Base-by-base conservation (phyloP, 1,140 invertebrate genomes). In the Heterodera carotae region DNA sequence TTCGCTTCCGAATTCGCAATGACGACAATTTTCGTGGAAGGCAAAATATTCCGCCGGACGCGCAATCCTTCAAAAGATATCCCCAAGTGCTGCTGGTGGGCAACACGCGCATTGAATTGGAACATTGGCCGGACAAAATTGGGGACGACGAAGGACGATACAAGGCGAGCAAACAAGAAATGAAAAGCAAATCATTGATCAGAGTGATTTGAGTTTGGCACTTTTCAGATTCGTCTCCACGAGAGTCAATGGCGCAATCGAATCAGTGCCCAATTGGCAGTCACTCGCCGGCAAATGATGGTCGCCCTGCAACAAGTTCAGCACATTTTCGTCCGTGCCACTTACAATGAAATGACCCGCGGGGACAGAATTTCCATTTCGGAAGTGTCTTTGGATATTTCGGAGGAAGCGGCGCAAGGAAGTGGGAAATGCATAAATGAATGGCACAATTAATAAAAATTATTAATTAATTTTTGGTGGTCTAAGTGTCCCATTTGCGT, bases 61-160 rank as follows among this genome's bases (percentile, higher is more conserved):
- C 80, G 43, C 72, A 83, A 29, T 75, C 66, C 91, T 56, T 90
- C 91, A 59, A 90, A 89, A n/a, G 88, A 89, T 94, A 93, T 89
- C 94, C 94, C 0, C 88, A 95, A 8, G 92, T 95, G 15, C 92
- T 94, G 81, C 85, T 97, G 53, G 92, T 95, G 85, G 92, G 93
- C 36, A 94, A 94, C 84, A 90, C 82, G 90, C 84, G 91, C 82
- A 89, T 95, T 1, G 90, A 93, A 34, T 85, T 96, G 25, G 93
- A 94, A 70, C 74, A 87, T 67, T 59, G 80, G 60, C 80, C 85
- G 25, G 59, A 29, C 72, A 70, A 80, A 69, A 86, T 83, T 69
- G 48, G 39, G 27, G 60, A 83, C 78, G 88, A 86, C 89, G 91
- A 77, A 91, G 92, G 88, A 92, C 91, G 85, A 82, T 88, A 83